Evolutionary conservation across 2,797 vertebrate species (phyloP).

Genomic region (Acrossocheilus wenchowensis): DNA sequence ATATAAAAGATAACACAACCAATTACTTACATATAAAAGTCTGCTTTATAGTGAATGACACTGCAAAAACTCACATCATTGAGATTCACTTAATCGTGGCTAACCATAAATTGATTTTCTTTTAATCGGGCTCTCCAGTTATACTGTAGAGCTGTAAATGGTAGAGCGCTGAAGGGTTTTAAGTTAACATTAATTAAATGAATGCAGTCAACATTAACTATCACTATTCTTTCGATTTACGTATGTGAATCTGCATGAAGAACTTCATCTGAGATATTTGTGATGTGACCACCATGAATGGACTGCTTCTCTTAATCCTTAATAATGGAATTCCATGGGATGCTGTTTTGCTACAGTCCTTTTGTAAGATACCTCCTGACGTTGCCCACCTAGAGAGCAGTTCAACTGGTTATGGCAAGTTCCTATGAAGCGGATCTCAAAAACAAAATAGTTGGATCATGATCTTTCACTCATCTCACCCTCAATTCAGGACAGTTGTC

Average conservation of each 20-base stretch:
- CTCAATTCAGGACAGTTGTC: conserved; percentile 75
- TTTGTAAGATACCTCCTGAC: not conserved
- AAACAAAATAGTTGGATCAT: not conserved
- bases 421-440: conserved; percentile 5
- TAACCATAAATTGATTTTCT: not conserved
- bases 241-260: not conserved
- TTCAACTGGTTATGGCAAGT: conserved; percentile 31
- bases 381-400: not conserved
- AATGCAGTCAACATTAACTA: not conserved
- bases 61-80: not conserved
- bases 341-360: not conserved
- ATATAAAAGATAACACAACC: not conserved
- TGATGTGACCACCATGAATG: not conserved
- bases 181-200: conserved; percentile 5
- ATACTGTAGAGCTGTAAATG: not conserved
- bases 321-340: not conserved
- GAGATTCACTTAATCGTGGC: not conserved
- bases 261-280: not conserved
- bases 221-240: not conserved
- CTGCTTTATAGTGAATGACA: not conserved
- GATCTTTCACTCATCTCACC: conserved; percentile 29
- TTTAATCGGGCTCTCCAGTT: not conserved
- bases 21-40: conserved; percentile 4
- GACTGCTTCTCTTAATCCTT: not conserved
- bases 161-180: not conserved